Evolutionary conservation across 2,888 invertebrate genomes (phyloP), one percentile per base, ranked within the genome.

Genomic region (Scaptomyza cyrtandrae): DNA sequence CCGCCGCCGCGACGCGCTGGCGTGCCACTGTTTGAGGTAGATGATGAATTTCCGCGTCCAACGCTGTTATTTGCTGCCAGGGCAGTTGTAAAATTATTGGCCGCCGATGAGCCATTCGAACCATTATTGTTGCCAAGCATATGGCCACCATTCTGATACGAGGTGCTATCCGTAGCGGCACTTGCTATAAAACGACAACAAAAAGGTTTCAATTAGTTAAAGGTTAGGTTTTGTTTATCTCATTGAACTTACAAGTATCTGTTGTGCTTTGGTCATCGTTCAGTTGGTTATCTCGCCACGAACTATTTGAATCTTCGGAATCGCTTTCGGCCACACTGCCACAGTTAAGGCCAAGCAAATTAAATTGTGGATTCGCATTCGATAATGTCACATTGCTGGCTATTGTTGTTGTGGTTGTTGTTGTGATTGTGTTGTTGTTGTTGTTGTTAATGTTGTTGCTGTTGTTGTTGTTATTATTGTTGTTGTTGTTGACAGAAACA

Each of bases 1-100:
- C 97, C 97, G 63, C 97, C 97, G 94, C 96, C 96, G 91, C 96
- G 97, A 86, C 96, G 94, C 31, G 86, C 79, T 55, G 89, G 84
- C 73, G 90, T 80, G 72, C 85, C 89, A 78, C 81, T 89, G 66
- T 81, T 86, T 88, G 89, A 90, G 90, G 89, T 85, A 89, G 90
- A 85, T 68, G 90, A 87, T 68, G 84, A 75, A 85, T 86, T 89
- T 75, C 67, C 80, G 64, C 78, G 75, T 48, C 79, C 64, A 14
- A 27, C 56, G 45, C 62, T 75, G 71, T 74, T 87, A 37, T 74
- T 78, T 3, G 78, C 84, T 41, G 86, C 84, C 37, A 90, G 71
- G 48, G 90, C 89, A 13, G 78, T 72, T n/a, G 86, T 81, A 60
- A 91, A 91, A 71, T 89, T 91, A 76, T 90, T 91, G 60, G 77